A percentile compares a stretch with the other conserved stretches of the same genome.
These are phyloP conservation scores for Mimumesa dahlbomi DNA, from an alignment of 2,888 invertebrate species.

Conservation along the genomic window DNA sequence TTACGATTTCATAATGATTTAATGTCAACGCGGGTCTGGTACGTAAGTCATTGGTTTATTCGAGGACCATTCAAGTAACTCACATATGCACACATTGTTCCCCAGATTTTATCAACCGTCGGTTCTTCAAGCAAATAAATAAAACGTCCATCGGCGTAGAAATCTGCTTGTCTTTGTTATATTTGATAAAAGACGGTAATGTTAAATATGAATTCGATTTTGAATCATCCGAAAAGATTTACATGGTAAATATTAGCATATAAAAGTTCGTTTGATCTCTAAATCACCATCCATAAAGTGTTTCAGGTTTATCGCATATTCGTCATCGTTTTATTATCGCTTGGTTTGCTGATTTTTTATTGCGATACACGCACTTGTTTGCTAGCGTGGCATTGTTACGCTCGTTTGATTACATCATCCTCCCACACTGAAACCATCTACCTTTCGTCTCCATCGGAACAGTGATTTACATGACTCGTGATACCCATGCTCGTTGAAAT, in stretches of 20 bases:
- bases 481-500: too few relatives aligned
- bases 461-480: too few relatives aligned
- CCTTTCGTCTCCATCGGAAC: not conserved
- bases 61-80: not conserved
- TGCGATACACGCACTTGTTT: conserved; percentile 23
- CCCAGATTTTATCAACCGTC: not conserved
- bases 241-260: not conserved
- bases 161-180: too few relatives aligned
- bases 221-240: not conserved
- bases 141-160: not conserved
- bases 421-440: not conserved
- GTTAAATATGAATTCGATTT: too few relatives aligned
- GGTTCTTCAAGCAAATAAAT: not conserved
- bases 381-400: conserved; percentile 44
- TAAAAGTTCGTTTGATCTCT: too few relatives aligned
- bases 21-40: conserved; percentile 25
- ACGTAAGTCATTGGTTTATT: conserved; percentile 16
- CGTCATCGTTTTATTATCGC: conserved; percentile 37
- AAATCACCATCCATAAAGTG: too few relatives aligned
- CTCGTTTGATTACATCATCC: conserved; percentile 50
- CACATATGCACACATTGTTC: not conserved
- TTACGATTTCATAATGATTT: conserved; percentile 29
- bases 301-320: conserved; percentile 30
- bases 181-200: too few relatives aligned
- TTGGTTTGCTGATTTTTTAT: conserved; percentile 31